Evolutionary conservation across 2,888 invertebrate genomes (phyloP), one percentile per base, ranked within the genome.

Genomic region (Eutolmus rufibarbis): DNA sequence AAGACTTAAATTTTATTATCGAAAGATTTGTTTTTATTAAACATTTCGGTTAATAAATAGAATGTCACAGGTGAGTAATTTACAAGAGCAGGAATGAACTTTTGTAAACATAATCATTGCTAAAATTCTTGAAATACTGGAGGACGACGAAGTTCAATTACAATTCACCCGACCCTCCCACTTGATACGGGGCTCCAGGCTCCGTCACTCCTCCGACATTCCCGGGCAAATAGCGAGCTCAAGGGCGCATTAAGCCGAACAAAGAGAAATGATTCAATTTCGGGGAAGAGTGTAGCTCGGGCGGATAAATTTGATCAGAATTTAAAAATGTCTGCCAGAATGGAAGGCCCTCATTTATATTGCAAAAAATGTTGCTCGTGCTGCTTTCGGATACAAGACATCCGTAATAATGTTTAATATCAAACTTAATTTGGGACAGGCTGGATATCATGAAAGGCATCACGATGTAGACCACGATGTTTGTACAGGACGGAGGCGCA

Each of bases 401-500:
- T 66, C 66, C 23, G 66, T 66, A 66, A 66, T 76, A 76, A 76
- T 34, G 34, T 76, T 76, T 76, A 37, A 76, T 37, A 76, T 76
- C 34, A 37, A 76, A 76, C 76, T 37, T 76, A 76, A 76, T 76
- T 76, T 76, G 76, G 76, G 76, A 37, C 34, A 37, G 76, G 76
- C n/a, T 76, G 76, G 76, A 76, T 76, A 76, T 76, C 76, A 76
- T 76, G 37, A 76, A 76, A 76, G 37, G 7, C 37, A 76, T 31
- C 76, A 76, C 23, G 16, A 76, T 76, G 76, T 76, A 76, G 76
- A 76, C 76, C 76, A 37, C 76, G 76, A 76, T 76, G 76, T 76
- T 76, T 76, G 76, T n/a, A 5, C 37, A 37, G 76, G 76, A 74
- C n/a, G 37, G 34, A 2, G n/a, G 37, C 34, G 76, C 34, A 37